These are phyloP conservation scores for Zosterops pallidus DNA, from an alignment of 2,113 vertebrate genomes.

Conservation along the genomic window DNA sequence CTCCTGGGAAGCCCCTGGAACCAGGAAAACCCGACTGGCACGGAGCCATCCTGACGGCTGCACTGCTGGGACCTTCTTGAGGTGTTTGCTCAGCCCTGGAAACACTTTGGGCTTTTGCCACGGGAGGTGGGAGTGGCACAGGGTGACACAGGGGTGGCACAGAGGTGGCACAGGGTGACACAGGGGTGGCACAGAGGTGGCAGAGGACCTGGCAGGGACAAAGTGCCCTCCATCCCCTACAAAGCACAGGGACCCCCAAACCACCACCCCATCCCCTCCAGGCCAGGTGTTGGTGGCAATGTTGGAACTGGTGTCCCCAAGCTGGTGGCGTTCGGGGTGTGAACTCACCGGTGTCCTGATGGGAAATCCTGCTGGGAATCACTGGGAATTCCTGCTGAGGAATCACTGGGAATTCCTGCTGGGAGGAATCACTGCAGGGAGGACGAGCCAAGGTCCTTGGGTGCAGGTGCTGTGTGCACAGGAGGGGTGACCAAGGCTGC, in stretches of 20 bases:
- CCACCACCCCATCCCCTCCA: fast-evolving
- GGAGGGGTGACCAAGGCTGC: background rate
- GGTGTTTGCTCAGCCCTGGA: background rate
- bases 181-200: background rate
- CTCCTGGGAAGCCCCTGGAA: background rate
- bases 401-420: background rate
- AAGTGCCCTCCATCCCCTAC: background rate
- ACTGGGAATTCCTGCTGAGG: background rate
- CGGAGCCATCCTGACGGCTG: fast-evolving
- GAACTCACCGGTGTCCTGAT: background rate
- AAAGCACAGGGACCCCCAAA: background rate
- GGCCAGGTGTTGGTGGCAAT: fast-evolving
- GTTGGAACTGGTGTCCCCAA: background rate
- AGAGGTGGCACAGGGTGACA: too few species aligned
- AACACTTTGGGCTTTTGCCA: background rate
- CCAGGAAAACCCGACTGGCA: fast-evolving
- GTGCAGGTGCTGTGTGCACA: fast-evolving
- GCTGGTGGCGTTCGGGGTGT: fast-evolving
- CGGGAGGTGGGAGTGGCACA: background rate
- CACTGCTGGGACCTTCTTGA: fast-evolving
- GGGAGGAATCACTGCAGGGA: background rate
- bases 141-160: too few species aligned
- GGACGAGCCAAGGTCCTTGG: background rate
- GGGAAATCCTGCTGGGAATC: background rate
- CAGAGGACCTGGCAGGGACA: background rate